Conservation (phyloP, 2,797 vertebrate genomes). For the Huso huso region DNA sequence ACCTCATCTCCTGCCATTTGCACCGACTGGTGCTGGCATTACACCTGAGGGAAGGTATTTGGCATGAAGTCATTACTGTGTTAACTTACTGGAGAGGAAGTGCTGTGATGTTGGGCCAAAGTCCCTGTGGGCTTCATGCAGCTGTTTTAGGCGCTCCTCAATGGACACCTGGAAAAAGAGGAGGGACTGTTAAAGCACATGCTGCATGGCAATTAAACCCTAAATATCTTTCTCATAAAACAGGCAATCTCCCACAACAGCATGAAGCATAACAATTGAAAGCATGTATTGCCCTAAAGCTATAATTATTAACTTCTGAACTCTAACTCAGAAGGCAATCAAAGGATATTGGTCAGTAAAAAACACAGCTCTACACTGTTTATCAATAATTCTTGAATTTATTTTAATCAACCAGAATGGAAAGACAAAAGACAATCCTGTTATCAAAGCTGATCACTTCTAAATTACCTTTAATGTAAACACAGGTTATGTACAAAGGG, state of each 20-base stretch:
- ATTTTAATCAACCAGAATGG: too few species aligned
- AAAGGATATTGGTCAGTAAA: too few species aligned
- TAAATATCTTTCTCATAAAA: not conserved
- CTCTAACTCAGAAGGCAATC: too few species aligned
- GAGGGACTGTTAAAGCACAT: not conserved
- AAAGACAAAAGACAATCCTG: too few species aligned
- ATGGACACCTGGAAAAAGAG: constrained; percentile 68
- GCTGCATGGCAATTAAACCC: constrained; percentile 1
- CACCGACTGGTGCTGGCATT: not conserved
- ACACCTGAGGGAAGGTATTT: not conserved
- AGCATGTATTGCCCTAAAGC: not conserved
- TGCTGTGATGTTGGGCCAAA: constrained; percentile 75
- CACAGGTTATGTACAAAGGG: too few species aligned
- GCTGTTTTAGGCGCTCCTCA: constrained; percentile 81
- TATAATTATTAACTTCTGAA: too few species aligned
- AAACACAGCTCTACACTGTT: too few species aligned
- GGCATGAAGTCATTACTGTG: constrained; percentile 11
- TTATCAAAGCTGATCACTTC: too few species aligned
- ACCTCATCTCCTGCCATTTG: not conserved
- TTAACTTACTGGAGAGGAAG: constrained; percentile 78
- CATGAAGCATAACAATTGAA: not conserved
- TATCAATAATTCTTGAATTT: too few species aligned
- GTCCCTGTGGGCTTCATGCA: constrained; percentile 84
- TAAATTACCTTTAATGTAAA: too few species aligned
- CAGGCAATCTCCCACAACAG: not conserved